These are phyloP conservation scores for Physocephala rufipes DNA, from an alignment of 2,888 invertebrate species.

Conservation along the genomic window DNA sequence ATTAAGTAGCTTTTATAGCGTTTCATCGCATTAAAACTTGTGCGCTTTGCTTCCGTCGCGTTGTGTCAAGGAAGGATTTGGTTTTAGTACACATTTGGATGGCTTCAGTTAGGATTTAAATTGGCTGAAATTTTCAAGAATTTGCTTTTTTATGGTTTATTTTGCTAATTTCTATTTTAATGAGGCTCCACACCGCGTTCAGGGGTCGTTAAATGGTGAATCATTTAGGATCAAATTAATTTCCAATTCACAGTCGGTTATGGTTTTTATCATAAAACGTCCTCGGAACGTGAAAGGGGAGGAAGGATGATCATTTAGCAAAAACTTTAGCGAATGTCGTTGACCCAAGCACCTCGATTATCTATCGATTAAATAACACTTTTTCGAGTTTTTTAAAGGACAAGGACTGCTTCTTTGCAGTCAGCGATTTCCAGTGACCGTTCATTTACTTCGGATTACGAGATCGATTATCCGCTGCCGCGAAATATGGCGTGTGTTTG, in stretches of 20 bases:
- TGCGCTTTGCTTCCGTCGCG: slow-evolving; percentile 16
- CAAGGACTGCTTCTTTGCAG: too few relatives aligned
- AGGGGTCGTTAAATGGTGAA: slow-evolving; percentile 15
- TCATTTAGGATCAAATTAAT: slow-evolving; percentile 49
- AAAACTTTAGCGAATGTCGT: too few relatives aligned
- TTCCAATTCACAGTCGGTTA: slow-evolving; percentile 14
- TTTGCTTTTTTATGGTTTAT: slow-evolving; percentile 24
- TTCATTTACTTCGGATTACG: too few relatives aligned
- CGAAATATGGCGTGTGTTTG: too few relatives aligned
- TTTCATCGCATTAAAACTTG: slow-evolving; percentile 10
- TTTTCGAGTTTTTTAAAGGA: too few relatives aligned
- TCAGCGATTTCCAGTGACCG: too few relatives aligned
- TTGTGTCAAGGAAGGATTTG: background rate
- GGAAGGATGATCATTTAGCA: too few relatives aligned
- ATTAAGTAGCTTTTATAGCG: slow-evolving; percentile 4
- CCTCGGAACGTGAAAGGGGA: too few relatives aligned
- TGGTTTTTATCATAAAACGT: background rate
- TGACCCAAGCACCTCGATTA: too few relatives aligned
- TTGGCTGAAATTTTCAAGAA: slow-evolving; percentile 10
- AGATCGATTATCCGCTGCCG: too few relatives aligned
- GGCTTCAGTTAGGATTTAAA: slow-evolving; percentile 5
- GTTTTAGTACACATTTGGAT: background rate
- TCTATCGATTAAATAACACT: too few relatives aligned
- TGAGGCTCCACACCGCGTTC: slow-evolving; percentile 17
- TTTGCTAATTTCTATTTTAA: slow-evolving; percentile 25